Base-by-base conservation (phyloP, 2,888 invertebrate species). In the Athalia cordata region DNA sequence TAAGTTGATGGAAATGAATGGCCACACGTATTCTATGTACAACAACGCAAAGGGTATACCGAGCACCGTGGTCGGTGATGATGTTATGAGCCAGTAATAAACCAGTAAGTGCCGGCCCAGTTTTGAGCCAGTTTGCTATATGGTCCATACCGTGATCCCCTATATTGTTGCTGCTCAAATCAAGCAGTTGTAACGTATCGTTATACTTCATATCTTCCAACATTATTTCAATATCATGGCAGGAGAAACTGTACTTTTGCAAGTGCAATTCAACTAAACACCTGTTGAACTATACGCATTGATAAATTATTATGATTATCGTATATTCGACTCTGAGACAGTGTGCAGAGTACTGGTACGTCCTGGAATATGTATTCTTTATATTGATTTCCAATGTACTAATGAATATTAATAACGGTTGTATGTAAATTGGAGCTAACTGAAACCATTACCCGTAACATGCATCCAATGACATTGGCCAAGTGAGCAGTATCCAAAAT, bases 201-300 rank as follows among this genome's bases (percentile, higher is more conserved):
- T 94, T 94, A 0, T 84, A 82, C 11, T 88, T 85, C 66, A 93
- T 88, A 5, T 93, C 93, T 65, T 91, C 85, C 4, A 91, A 85
- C 78, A 94, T 88, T 78, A 91, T 91, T 81, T 93, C 93, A 61
- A 94, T 88, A 82, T 94, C 94, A 78, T 94, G 94, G 0, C 93
- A 92, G 11, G 91, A 91, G 55, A 94, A 92, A 84, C 92, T 90
- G 81, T 92, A 93, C 83, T 94, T 94, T 85, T 93, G 93, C 45
- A 93, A 86, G 87, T 93, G 92, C 9, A 94, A 84, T 82, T 93
- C 93, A 0, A 91, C 88, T 52, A 94, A 88, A 4, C 88, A 89
- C 8, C 77, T 81, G 82, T 91, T 92, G 15, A 86, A 78, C 91
- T 91, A 78, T 91, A 78, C 79, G 81, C 74, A 68, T 80, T 76